Base-by-base conservation (phyloP, 35 echinoderm and acorn worm genomes). In the Apostichopus parvimensis region DNA sequence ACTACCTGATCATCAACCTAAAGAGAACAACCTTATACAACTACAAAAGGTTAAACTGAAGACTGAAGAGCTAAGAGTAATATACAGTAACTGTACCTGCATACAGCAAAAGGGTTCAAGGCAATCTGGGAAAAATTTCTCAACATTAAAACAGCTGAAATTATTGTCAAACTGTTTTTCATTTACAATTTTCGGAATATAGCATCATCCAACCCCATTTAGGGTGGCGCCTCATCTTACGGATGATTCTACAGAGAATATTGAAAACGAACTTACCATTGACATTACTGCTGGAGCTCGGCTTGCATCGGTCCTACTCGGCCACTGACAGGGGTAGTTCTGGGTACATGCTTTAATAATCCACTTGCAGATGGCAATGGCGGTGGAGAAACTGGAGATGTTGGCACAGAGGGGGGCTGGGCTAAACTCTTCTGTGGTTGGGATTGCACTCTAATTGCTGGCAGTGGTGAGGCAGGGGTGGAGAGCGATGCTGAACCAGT, bases 341-440 rank as follows among this genome's bases (percentile, higher is more conserved):
- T 77, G 75, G 75, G 75, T 8, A 25, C 28, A 18, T 77, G 18
- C 0, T 77, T 77, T 77, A 77, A 77, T 13, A 45, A 45, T 45
- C 73, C 73, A 77, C 73, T 77, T 77, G 6, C 73, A 77, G 73
- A 77, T 77, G 73, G 73, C 8, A 77, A 77, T 25, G 75, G 0
- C 9, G 75, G 15, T 77, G 75, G 34, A 45, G 34, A 45, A 45
- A 45, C 34, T 45, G 34, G 34, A 45, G 1, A 45, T 45, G 34
- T 45, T 45, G 34, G 34, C 34, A 34, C 28, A 45, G 34, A 45
- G 34, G 34, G 34, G 0, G 34, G 34, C 34, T 45, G 34, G 34
- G 1, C 34, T 4, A 45, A 45, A 0, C 34, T 45, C 34, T 45
- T 45, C 34, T 45, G 34, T 45, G 34, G 34, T 45, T 45, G 34